Conservation (phyloP, 2,113 vertebrate genomes). For the Tragelaphus strepsiceros region DNA sequence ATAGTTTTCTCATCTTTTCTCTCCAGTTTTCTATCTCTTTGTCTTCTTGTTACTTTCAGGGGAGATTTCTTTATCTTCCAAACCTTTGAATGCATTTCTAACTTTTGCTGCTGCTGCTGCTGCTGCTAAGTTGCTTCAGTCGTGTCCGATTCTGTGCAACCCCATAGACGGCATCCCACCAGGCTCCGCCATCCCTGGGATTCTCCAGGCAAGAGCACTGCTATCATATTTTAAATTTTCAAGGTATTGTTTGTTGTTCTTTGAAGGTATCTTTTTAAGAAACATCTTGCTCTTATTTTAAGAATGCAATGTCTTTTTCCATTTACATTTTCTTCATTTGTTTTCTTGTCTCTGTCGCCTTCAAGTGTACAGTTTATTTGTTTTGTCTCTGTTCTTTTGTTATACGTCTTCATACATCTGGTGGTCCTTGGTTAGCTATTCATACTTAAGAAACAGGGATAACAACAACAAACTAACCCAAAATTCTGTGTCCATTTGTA, state of each 20-base stretch:
- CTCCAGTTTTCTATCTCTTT: background rate
- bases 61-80: background rate
- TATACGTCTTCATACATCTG: background rate
- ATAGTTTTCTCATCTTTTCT: background rate
- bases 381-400: background rate
- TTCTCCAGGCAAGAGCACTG: too few relatives aligned
- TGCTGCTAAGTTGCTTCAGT: too few relatives aligned
- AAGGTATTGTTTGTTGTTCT: background rate
- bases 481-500: background rate
- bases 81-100: background rate
- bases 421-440: background rate
- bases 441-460: background rate
- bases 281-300: background rate
- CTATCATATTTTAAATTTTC: background rate
- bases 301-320: background rate
- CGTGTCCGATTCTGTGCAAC: accelerated
- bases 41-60: background rate
- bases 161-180: too few relatives aligned
- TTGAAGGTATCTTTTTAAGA: background rate
- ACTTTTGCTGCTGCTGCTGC: background rate
- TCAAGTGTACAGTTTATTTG: background rate
- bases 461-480: background rate
- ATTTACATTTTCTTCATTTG: background rate
- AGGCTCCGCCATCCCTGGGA: too few relatives aligned
- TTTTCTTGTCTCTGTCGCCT: background rate